These are phyloP conservation scores for Zeuzera pyrina DNA, from an alignment of 2,888 invertebrate species.

Conservation along the genomic window DNA sequence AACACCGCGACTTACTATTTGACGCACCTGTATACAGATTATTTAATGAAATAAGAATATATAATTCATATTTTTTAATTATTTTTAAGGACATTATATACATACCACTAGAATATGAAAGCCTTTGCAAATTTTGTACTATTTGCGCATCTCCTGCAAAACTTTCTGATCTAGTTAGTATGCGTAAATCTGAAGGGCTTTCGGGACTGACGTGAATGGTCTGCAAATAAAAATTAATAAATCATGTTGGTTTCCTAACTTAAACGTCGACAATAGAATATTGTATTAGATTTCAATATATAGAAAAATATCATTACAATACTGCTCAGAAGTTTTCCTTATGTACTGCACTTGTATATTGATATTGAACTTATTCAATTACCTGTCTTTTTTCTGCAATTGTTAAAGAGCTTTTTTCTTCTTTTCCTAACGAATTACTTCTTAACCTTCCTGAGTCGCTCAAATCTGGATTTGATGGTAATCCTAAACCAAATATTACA, in stretches of 20 bases:
- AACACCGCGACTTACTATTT: conserved; percentile 62
- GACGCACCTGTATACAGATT: conserved; percentile 32
- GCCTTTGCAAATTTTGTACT: conserved; percentile 77
- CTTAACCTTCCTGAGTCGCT: conserved; percentile 45
- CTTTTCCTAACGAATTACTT: conserved; percentile 56
- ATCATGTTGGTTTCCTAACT: too few relatives aligned
- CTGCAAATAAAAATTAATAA: conserved; percentile 26
- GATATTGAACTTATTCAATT: conserved; percentile 4
- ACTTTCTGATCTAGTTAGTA: conserved; percentile 79
- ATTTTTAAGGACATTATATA: conserved; percentile 4
- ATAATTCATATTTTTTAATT: not conserved
- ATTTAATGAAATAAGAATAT: not conserved
- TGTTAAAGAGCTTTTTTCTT: conserved; percentile 39
- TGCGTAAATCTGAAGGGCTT: conserved; percentile 74
- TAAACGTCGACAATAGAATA: too few relatives aligned
- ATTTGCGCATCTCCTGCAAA: conserved; percentile 87
- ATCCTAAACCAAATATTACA: conserved; percentile 26
- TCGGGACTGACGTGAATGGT: conserved; percentile 71
- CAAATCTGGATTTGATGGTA: conserved; percentile 62
- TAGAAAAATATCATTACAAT: too few relatives aligned
- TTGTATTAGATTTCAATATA: too few relatives aligned
- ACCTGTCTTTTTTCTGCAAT: conserved; percentile 63
- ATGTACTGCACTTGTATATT: too few relatives aligned
- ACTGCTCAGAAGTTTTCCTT: too few relatives aligned
- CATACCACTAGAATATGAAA: conserved; percentile 46